Evolutionary conservation across 1,140 invertebrate genomes (phyloP).

Genomic region (Sitophilus oryzae): DNA sequence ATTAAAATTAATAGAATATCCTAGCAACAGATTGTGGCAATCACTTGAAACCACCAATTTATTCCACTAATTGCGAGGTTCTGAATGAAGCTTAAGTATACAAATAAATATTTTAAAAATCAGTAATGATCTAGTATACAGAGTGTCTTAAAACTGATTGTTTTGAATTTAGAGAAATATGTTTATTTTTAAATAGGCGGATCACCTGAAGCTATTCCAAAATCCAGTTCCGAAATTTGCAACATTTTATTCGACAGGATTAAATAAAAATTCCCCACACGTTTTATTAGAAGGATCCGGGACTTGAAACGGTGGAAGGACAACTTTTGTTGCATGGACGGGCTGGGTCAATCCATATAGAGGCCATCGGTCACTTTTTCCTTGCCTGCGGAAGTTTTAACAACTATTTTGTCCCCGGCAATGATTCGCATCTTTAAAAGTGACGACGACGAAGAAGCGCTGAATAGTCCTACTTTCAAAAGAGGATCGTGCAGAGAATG

Average conservation of each 20-base stretch:
- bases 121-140: too few species aligned
- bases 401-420: not conserved
- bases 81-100: too few species aligned
- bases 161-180: too few species aligned
- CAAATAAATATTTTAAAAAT: too few species aligned
- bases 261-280: not conserved
- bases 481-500: not conserved
- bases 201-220: too few species aligned
- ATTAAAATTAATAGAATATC: too few species aligned
- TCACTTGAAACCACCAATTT: too few species aligned
- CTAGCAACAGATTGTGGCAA: too few species aligned
- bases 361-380: not conserved
- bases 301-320: not conserved
- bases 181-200: too few species aligned
- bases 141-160: too few species aligned
- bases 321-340: not conserved
- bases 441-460: not conserved
- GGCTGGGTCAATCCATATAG: not conserved
- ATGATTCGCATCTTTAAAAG: not conserved
- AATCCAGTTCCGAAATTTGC: not conserved
- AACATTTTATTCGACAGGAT: not conserved
- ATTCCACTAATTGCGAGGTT: too few species aligned
- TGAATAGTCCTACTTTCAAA: not conserved
- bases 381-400: not conserved
- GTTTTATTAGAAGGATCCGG: not conserved